phyloP scores from a whole-genome alignment of 2,113 vertebrate genomes.

The Pipra filicauda region DNA sequence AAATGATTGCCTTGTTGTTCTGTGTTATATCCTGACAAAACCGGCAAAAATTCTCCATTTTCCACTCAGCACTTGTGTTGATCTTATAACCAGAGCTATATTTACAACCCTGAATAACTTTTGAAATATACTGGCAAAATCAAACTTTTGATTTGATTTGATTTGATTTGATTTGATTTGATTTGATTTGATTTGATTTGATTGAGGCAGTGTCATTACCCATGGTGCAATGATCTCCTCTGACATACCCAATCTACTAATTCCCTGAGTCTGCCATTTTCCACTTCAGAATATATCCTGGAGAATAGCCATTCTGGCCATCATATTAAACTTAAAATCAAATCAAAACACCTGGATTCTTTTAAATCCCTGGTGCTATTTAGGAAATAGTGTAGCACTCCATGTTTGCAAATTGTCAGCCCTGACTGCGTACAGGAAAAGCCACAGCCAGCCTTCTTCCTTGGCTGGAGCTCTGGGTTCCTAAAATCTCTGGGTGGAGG shows the following conservation, averaged over 20 bases:
- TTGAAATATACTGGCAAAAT: neutral
- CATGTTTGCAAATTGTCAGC: neutral
- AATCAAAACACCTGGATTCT: neutral
- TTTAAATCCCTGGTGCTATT: neutral
- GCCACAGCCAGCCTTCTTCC: neutral
- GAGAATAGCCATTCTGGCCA: neutral
- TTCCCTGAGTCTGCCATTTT: neutral
- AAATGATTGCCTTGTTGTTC: neutral
- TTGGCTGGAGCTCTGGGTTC: neutral
- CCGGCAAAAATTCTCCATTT: neutral
- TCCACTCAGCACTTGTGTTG: neutral
- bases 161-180: too few relatives aligned
- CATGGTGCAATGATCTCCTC: neutral
- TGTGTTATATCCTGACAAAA: neutral
- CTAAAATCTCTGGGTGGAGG: neutral
- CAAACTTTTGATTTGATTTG: neutral
- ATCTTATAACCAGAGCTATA: neutral
- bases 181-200: neutral
- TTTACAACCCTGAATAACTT: neutral
- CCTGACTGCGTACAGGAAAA: neutral
- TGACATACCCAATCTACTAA: rapidly evolving
- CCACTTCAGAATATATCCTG: neutral
- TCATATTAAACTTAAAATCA: neutral
- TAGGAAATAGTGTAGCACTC: neutral
- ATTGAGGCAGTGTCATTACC: neutral